Evolutionary conservation across 2,888 invertebrate species (phyloP).

Genomic region (Phengaris alcon): DNA sequence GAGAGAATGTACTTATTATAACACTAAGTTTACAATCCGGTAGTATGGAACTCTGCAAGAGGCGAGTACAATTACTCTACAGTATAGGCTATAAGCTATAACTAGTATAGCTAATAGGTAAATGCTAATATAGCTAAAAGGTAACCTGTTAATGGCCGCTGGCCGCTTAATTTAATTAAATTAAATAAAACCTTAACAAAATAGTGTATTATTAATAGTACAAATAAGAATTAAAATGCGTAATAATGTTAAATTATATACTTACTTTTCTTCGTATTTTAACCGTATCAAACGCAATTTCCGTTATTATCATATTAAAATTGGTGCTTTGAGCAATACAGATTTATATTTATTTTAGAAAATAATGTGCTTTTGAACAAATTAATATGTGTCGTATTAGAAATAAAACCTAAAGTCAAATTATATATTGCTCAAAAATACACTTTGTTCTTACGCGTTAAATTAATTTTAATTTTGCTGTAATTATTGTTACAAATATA

Average conservation of each 20-base stretch:
- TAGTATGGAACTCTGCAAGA: no score
- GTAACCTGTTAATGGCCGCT: no score
- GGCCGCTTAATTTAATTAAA: background rate
- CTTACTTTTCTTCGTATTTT: constrained; percentile 42
- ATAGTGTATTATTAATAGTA: no score
- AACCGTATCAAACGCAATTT: constrained; percentile 47
- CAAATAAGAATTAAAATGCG: constrained; percentile 13
- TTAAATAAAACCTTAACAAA: background rate
- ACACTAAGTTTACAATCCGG: no score
- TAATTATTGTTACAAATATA: background rate
- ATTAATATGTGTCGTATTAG: background rate
- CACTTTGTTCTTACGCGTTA: background rate
- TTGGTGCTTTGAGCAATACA: background rate
- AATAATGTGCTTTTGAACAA: background rate
- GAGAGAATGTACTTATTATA: no score
- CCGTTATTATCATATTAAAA: background rate
- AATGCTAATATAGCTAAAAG: no score
- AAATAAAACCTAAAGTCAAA: background rate
- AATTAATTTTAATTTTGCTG: background rate
- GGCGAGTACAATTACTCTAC: no score
- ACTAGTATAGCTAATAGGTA: no score
- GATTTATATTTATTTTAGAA: background rate
- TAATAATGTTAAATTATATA: constrained; percentile 20
- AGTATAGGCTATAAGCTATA: no score
- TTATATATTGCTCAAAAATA: background rate